These are phyloP conservation scores for Micromussa lordhowensis DNA, from an alignment of 92 coral and sea anemone genomes.

Conservation along the genomic window DNA sequence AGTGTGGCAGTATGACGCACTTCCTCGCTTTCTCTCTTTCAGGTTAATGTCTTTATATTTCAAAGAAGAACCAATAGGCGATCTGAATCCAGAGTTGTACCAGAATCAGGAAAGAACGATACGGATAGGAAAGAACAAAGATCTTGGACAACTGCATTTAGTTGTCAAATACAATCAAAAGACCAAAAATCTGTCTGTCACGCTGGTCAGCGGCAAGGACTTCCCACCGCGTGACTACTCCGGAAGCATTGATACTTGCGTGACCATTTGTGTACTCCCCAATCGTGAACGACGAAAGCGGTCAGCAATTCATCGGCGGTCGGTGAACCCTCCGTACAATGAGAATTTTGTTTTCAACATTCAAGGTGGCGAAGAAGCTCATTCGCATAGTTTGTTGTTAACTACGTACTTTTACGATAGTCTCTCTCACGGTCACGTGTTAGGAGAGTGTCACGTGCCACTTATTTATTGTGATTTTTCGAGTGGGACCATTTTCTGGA, in stretches of 20 bases:
- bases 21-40: not conserved
- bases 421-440: conserved; percentile 84
- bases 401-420: conserved; percentile 78
- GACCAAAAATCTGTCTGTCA: conserved; percentile 72
- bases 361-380: conserved; percentile 75
- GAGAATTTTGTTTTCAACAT: conserved; percentile 78
- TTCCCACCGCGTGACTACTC: conserved; percentile 88
- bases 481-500: conserved; percentile 76
- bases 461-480: conserved; percentile 82
- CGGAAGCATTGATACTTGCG: conserved; percentile 91
- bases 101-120: conserved; percentile 58
- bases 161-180: conserved; percentile 73
- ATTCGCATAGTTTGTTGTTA: conserved; percentile 76
- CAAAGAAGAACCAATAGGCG: conserved; percentile 70
- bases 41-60: conserved; percentile 81
- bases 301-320: conserved; percentile 86
- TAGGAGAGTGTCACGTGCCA: conserved; percentile 84
- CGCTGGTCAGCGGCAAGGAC: conserved; percentile 77
- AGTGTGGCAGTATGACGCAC: not conserved
- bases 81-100: conserved; percentile 76
- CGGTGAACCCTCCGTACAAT: conserved; percentile 82
- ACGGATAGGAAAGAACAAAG: conserved; percentile 59
- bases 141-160: conserved; percentile 76
- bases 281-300: conserved; percentile 83
- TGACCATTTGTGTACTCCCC: conserved; percentile 85